Percentiles rank a stretch among this genome's conserved stretches.
These are phyloP conservation scores for Mirza zaza DNA, from an alignment of 2,113 vertebrate species.

Conservation along the genomic window DNA sequence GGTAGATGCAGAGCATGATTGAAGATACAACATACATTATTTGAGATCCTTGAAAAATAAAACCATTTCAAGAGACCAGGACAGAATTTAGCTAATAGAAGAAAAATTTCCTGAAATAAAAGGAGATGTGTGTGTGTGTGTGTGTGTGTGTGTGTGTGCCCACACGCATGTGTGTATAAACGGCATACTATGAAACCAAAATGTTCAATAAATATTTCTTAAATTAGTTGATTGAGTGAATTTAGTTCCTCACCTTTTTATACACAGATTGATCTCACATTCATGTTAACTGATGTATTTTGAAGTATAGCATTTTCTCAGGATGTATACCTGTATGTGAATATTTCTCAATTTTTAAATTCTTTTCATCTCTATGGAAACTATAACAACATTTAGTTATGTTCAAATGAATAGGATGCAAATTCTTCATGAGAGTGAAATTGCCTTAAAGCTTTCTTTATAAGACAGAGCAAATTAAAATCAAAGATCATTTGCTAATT, in stretches of 20 bases:
- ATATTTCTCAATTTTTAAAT: background rate
- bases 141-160: too few relatives aligned
- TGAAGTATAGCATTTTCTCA: background rate
- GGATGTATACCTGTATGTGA: background rate
- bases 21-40: background rate
- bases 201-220: background rate
- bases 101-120: background rate
- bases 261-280: background rate
- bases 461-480: conserved; percentile 2
- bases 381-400: background rate
- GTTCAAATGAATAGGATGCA: background rate
- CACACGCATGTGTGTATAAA: background rate
- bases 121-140: background rate
- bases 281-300: background rate
- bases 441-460: background rate
- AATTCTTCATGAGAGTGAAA: background rate
- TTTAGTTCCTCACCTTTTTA: background rate
- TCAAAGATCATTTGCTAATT: background rate
- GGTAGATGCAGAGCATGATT: background rate
- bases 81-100: background rate
- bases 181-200: background rate
- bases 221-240: background rate
- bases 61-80: background rate
- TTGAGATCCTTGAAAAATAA: background rate
- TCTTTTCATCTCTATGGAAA: background rate